A percentile compares a stretch with the other conserved stretches of the same genome.
Evolutionary conservation across 2,888 invertebrate genomes (phyloP).

Genomic region (Eugnorisma glareosa): DNA sequence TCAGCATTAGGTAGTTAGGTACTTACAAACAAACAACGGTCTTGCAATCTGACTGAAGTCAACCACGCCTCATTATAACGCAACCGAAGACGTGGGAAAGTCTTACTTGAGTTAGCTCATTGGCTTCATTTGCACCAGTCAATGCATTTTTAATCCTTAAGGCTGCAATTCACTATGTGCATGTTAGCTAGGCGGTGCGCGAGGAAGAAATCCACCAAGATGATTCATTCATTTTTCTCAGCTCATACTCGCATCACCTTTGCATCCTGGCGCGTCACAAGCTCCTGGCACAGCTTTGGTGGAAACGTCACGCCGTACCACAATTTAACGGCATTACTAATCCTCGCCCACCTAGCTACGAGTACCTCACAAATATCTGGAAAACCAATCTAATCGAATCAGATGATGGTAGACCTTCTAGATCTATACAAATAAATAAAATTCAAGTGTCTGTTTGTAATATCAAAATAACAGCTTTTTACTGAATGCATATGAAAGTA

Average conservation of each 20-base stretch:
- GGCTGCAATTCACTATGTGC: background rate
- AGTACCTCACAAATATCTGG: background rate
- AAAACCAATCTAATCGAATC: conserved; percentile 12
- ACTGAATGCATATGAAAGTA: no score
- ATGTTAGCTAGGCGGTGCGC: background rate
- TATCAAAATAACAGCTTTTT: no score
- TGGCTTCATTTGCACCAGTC: background rate
- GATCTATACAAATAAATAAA: background rate
- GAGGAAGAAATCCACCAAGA: background rate
- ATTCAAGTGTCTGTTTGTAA: no score
- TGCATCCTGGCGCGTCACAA: background rate
- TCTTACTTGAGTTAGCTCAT: background rate
- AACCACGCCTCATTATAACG: background rate
- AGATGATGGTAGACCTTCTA: conserved; percentile 12
- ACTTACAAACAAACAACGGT: no score
- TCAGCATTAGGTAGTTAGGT: background rate
- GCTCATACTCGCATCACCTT: background rate
- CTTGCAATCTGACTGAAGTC: background rate
- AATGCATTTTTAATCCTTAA: background rate
- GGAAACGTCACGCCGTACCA: background rate
- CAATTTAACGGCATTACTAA: no score
- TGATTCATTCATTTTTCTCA: background rate
- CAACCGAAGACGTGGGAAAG: background rate
- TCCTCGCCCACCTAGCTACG: background rate
- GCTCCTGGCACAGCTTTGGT: background rate